phyloP scores from a whole-genome alignment of 2,113 vertebrate species.

The Thomomys bottae region DNA sequence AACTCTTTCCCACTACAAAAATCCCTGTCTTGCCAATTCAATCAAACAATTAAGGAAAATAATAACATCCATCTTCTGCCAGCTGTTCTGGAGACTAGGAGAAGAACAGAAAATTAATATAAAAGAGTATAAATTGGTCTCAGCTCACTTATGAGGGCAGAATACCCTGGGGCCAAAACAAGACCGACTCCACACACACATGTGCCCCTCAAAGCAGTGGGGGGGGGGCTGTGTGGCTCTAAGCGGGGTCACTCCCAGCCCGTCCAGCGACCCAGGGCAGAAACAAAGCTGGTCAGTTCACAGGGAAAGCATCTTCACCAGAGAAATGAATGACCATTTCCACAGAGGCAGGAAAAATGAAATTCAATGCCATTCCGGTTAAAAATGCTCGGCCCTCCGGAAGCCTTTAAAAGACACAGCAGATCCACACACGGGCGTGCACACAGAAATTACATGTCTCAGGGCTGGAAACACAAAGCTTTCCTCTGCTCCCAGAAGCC shows the following conservation, averaged over 20 bases:
- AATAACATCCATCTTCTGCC: too few relatives aligned
- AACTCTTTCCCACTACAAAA: background rate
- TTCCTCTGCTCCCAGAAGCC: background rate
- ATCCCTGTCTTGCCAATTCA: background rate
- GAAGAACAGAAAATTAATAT: background rate
- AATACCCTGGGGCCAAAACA: background rate
- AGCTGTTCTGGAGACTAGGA: background rate
- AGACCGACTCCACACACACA: too few relatives aligned
- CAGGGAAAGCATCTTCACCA: too few relatives aligned
- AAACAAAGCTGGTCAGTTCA: too few relatives aligned
- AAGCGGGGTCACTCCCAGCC: too few relatives aligned
- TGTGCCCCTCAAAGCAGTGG: too few relatives aligned
- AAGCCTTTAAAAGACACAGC: background rate
- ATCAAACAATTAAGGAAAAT: background rate
- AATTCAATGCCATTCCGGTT: background rate
- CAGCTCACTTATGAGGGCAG: background rate
- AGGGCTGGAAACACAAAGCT: background rate
- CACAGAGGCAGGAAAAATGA: background rate
- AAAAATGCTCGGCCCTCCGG: background rate
- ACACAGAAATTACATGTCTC: too few relatives aligned
- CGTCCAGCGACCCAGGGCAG: too few relatives aligned
- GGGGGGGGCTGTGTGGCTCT: too few relatives aligned
- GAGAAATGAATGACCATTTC: background rate
- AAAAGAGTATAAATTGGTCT: background rate
- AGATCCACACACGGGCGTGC: background rate